phyloP scores from a whole-genome alignment of 2,113 vertebrate species.

The Podarcis raffonei region DNA sequence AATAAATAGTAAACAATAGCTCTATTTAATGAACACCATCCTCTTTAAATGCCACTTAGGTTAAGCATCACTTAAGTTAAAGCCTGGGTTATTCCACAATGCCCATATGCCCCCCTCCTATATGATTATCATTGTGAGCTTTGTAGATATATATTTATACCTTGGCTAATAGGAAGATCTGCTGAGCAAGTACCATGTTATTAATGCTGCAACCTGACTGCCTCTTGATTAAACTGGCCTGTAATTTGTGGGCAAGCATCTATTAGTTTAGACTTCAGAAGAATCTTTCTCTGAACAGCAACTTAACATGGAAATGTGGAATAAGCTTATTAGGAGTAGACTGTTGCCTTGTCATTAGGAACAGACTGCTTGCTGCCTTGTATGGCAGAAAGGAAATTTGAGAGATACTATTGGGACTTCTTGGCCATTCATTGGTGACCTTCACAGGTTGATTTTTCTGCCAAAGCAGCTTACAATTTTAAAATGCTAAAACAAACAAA shows the following conservation, averaged over 20 bases:
- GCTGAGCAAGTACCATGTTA: not conserved
- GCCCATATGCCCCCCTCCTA: no score
- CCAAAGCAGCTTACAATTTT: no score
- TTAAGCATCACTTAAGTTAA: not conserved
- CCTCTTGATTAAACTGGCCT: not conserved
- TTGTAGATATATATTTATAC: not conserved
- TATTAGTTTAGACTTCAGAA: not conserved
- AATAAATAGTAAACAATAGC: no score
- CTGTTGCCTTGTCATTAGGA: no score
- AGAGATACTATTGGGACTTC: not conserved
- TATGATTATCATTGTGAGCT: not conserved
- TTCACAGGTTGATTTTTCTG: no score
- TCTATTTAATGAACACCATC: not conserved
- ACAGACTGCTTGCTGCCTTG: no score
- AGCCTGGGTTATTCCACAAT: not conserved
- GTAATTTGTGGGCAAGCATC: not conserved
- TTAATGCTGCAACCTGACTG: no score
- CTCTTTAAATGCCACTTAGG: not conserved
- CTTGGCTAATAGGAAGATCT: not conserved
- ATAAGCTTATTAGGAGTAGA: no score
- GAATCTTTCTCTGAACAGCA: not conserved
- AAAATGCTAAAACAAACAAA: no score
- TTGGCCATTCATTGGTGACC: not conserved
- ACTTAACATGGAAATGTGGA: not conserved
- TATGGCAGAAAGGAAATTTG: no score